Evolutionary conservation across 2,113 vertebrate genomes (phyloP).

Genomic region (Antechinus flavipes): DNA sequence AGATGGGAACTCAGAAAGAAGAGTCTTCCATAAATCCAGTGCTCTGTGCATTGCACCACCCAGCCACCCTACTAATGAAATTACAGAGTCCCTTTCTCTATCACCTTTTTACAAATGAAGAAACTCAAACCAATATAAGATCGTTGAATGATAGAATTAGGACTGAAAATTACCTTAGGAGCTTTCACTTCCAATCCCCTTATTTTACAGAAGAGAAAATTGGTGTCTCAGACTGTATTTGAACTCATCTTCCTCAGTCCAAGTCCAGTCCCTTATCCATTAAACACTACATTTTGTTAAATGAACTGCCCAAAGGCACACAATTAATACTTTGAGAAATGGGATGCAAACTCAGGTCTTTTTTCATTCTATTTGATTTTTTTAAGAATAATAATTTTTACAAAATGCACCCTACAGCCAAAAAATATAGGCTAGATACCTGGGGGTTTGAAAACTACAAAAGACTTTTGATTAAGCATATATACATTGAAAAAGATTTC

Average conservation of each 20-base stretch:
- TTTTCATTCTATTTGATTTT: neutral
- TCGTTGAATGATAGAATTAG: neutral
- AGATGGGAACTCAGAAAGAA: neutral
- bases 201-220: neutral
- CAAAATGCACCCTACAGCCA: neutral
- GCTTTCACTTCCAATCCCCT: neutral
- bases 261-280: neutral
- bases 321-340: conserved; percentile 26
- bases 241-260: neutral
- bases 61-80: neutral
- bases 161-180: neutral
- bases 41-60: neutral
- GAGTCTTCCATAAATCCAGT: neutral
- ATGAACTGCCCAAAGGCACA: neutral
- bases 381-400: conserved; percentile 48
- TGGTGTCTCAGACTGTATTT: neutral
- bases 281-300: neutral
- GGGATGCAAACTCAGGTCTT: conserved; percentile 16
- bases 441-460: neutral
- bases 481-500: neutral
- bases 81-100: neutral
- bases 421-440: neutral
- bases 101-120: neutral
- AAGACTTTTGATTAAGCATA: neutral
- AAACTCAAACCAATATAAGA: neutral